phyloP scores from a whole-genome alignment of 2,113 vertebrate species.

The human (Homo sapiens) region DNA sequence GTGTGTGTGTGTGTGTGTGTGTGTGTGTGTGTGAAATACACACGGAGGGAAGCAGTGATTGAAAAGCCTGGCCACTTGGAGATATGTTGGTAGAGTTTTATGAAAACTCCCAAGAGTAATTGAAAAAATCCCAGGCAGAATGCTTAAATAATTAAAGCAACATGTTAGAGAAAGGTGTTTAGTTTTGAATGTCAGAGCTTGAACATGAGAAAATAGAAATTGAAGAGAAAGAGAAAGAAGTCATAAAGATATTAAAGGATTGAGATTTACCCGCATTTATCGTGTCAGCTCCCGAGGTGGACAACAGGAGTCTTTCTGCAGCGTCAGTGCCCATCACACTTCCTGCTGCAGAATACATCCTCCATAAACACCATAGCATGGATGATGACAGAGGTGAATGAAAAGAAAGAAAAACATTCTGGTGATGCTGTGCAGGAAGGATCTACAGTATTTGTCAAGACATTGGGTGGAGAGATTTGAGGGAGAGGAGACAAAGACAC shows the following conservation, averaged over 20 bases:
- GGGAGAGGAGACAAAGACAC: not conserved
- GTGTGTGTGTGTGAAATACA: not conserved
- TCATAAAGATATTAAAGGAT: not conserved
- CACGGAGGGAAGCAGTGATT: not conserved
- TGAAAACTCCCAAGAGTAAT: not conserved
- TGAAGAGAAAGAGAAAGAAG: not conserved
- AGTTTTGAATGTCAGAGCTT: not conserved
- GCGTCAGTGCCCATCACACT: not conserved
- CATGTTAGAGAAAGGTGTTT: not conserved
- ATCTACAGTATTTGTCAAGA: not conserved
- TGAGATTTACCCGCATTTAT: not conserved
- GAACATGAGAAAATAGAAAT: not conserved
- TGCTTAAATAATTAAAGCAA: not conserved
- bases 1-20: too few relatives aligned
- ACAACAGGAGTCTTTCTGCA: not conserved
- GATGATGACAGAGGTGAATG: not conserved
- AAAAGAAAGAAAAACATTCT: not conserved
- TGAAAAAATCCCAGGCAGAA: not conserved
- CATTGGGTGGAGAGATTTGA: not conserved
- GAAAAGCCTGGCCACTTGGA: not conserved
- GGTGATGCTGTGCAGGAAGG: not conserved
- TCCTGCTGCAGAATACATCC: not conserved
- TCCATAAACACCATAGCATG: not conserved
- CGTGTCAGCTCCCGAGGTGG: not conserved
- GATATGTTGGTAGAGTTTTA: not conserved